phyloP scores from a whole-genome alignment of 1,140 invertebrate species.

The Dendroctonus valens region DNA sequence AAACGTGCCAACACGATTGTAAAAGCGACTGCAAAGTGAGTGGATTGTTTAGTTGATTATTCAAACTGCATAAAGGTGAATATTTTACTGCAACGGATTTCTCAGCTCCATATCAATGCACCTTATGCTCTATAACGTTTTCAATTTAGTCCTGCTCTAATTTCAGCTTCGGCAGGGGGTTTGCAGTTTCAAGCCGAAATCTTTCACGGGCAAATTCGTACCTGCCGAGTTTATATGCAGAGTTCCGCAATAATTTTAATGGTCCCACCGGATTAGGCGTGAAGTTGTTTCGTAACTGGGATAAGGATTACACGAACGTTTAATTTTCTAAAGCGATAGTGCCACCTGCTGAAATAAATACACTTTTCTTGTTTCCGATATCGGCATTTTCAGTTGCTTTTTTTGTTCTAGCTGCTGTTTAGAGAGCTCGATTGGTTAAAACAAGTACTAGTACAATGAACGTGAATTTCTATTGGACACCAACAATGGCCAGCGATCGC shows the following conservation, averaged over 20 bases:
- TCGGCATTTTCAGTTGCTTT: too few species aligned
- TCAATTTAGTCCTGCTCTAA: too few species aligned
- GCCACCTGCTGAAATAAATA: conserved; percentile 9
- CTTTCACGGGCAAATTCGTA: conserved; percentile 2
- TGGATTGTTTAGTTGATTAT: too few species aligned
- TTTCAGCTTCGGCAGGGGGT: too few species aligned
- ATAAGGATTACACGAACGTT: conserved; percentile 18
- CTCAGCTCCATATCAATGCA: too few species aligned
- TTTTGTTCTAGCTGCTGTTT: neutral
- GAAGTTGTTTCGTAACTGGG: conserved; percentile 21
- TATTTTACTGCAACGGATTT: too few species aligned
- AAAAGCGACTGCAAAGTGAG: too few species aligned
- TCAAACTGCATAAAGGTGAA: too few species aligned
- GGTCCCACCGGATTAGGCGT: conserved; percentile 15
- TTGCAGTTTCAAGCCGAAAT: neutral
- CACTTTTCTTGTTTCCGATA: neutral
- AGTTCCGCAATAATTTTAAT: conserved; percentile 27
- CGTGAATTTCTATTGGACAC: neutral
- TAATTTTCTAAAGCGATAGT: conserved; percentile 14
- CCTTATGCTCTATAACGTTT: too few species aligned
- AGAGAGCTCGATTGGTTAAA: too few species aligned
- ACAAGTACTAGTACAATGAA: too few species aligned
- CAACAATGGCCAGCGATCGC: neutral
- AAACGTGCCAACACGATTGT: too few species aligned
- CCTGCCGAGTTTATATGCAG: conserved; percentile 20